These are phyloP conservation scores for Ascaphus truei DNA, from an alignment of 2,113 vertebrate species.

Conservation along the genomic window DNA sequence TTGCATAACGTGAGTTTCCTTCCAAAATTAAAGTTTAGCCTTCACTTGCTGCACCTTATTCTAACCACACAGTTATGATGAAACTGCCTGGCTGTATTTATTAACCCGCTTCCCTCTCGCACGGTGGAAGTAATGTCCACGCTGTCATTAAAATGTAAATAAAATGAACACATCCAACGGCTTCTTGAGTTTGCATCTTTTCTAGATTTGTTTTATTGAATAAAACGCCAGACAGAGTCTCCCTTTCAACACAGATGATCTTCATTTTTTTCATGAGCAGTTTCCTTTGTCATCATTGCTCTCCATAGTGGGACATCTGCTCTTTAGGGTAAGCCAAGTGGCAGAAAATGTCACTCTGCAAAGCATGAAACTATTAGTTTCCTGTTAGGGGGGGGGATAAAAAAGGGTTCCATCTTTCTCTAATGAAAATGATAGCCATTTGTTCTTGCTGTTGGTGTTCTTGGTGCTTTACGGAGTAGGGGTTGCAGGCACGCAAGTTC, in stretches of 20 bases:
- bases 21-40: constrained; percentile 35
- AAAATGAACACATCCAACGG: not conserved
- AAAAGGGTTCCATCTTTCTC: too few species aligned
- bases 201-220: not conserved
- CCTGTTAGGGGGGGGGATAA: not conserved
- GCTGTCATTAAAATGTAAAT: not conserved
- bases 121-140: not conserved
- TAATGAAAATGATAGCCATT: too few species aligned
- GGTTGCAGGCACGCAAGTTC: too few species aligned
- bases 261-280: not conserved
- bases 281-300: constrained; percentile 29
- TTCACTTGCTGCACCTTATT: constrained; percentile 40
- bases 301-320: constrained; percentile 20
- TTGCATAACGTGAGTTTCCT: constrained; percentile 55
- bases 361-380: not conserved
- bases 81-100: not conserved
- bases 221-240: not conserved
- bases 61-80: constrained; percentile 39
- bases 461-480: too few species aligned
- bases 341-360: not conserved
- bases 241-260: constrained; percentile 19
- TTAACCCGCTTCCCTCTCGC: constrained; percentile 40
- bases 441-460: too few species aligned
- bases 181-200: not conserved
- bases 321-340: not conserved